phyloP scores from a whole-genome alignment of 2,888 invertebrate species.

The Hemithea aestivaria region DNA sequence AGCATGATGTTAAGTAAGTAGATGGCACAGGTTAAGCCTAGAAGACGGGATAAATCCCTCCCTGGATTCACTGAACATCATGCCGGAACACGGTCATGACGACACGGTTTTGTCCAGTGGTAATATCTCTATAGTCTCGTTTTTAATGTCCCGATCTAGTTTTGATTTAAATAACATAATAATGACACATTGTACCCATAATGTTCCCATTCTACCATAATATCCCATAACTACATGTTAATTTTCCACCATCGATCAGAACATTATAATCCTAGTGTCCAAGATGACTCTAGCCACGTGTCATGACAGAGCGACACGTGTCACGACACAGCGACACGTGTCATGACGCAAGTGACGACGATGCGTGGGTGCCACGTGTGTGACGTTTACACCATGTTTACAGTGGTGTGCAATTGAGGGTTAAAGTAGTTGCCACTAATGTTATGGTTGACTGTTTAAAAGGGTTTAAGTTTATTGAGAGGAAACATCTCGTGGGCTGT shows the following conservation, averaged over 20 bases:
- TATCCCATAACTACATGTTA: slow-evolving; percentile 10
- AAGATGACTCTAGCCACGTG: slow-evolving; percentile 11
- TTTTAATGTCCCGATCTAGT: too few relatives aligned
- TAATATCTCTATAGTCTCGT: too few relatives aligned
- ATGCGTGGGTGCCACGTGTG: slow-evolving; percentile 9
- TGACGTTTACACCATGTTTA: slow-evolving; percentile 3
- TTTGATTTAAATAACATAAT: too few relatives aligned
- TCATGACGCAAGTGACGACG: not conserved
- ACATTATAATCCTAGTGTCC: slow-evolving; percentile 8
- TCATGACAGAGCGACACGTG: not conserved
- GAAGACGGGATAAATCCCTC: too few relatives aligned
- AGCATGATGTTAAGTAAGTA: too few relatives aligned
- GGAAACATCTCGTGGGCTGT: too few relatives aligned
- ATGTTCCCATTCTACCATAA: slow-evolving; percentile 5
- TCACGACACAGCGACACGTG: slow-evolving; percentile 5
- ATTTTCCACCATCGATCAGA: slow-evolving; percentile 15
- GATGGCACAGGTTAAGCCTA: too few relatives aligned
- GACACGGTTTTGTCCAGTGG: too few relatives aligned
- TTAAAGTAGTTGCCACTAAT: slow-evolving; percentile 14
- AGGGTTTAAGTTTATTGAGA: too few relatives aligned
- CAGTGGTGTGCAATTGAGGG: slow-evolving; percentile 16
- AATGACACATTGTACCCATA: too few relatives aligned
- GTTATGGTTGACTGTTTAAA: slow-evolving; percentile 1
- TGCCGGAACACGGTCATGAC: too few relatives aligned
- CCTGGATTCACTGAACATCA: too few relatives aligned